Percentiles rank a stretch among this genome's conserved stretches.
Conservation (phyloP, 2,888 invertebrate species). For the Phorcus lineatus region DNA sequence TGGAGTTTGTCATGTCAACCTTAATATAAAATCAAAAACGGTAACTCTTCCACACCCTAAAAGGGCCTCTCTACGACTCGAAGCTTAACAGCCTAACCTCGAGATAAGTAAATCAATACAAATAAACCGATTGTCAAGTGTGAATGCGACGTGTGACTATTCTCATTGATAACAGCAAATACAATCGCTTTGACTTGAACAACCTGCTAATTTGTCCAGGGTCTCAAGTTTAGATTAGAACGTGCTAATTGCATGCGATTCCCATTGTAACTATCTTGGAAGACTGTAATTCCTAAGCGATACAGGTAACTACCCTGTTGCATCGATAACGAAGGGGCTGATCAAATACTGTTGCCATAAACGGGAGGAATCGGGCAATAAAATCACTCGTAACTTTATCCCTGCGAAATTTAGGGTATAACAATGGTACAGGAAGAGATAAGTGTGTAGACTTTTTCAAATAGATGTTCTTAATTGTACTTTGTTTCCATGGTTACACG, state of each 20-base stretch:
- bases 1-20: too few relatives aligned
- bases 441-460: slow-evolving; percentile 22
- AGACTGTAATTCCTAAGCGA: background rate
- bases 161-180: slow-evolving; percentile 22
- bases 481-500: background rate
- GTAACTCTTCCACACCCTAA: too few relatives aligned
- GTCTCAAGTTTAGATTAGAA: background rate
- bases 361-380: background rate
- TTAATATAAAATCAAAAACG: too few relatives aligned
- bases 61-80: too few relatives aligned
- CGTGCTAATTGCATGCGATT: background rate
- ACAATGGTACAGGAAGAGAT: slow-evolving; percentile 2
- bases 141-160: background rate
- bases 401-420: slow-evolving; percentile 2
- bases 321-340: background rate
- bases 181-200: too few relatives aligned
- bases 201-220: background rate
- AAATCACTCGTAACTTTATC: slow-evolving; percentile 19
- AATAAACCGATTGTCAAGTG: background rate
- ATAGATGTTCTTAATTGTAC: slow-evolving; percentile 5
- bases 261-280: slow-evolving; percentile 1
- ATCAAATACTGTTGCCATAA: slow-evolving; percentile 1
- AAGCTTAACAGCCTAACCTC: too few relatives aligned
- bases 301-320: background rate
- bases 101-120: background rate